A percentile compares a stretch with the other conserved stretches of the same genome.
These are phyloP conservation scores for Oreochromis mossambicus DNA, from an alignment of 2,797 vertebrate species.

Conservation along the genomic window DNA sequence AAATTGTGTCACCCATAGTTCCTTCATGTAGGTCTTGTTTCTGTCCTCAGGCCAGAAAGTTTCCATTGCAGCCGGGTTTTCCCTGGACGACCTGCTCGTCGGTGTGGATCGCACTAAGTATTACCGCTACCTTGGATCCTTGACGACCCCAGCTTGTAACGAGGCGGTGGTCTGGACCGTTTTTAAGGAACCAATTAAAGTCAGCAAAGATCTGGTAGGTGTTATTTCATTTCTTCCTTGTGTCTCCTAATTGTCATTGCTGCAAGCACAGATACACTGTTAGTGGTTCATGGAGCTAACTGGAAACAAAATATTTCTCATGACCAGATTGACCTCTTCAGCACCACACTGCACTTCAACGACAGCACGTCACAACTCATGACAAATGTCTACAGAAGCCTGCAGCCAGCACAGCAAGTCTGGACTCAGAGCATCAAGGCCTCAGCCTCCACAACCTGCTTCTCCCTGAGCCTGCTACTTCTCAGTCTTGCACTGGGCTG, in stretches of 20 bases:
- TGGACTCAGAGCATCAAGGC: not conserved
- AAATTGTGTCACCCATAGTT: not conserved
- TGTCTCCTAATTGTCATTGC: not conserved
- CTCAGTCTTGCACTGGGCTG: not conserved
- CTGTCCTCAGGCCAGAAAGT: not conserved
- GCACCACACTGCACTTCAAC: not conserved
- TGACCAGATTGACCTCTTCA: not conserved
- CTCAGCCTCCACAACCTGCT: not conserved
- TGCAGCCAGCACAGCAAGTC: not conserved
- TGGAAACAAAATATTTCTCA: not conserved
- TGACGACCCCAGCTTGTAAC: slow-evolving; percentile 68
- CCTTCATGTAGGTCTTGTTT: not conserved
- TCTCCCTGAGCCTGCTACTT: accelerated
- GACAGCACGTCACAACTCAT: accelerated
- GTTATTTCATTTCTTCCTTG: too few relatives aligned
- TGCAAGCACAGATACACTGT: accelerated
- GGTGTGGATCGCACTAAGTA: slow-evolving; percentile 61
- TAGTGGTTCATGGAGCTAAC: accelerated
- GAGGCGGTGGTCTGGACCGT: slow-evolving; percentile 78
- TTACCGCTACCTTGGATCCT: slow-evolving; percentile 73
- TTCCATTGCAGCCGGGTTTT: not conserved
- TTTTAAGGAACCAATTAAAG: slow-evolving; percentile 69
- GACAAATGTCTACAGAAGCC: not conserved
- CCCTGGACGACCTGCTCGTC: slow-evolving; percentile 57
- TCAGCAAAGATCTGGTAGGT: slow-evolving; percentile 69